Evolutionary conservation across 2,113 vertebrate genomes (phyloP).

Genomic region (Willisornis vidua): DNA sequence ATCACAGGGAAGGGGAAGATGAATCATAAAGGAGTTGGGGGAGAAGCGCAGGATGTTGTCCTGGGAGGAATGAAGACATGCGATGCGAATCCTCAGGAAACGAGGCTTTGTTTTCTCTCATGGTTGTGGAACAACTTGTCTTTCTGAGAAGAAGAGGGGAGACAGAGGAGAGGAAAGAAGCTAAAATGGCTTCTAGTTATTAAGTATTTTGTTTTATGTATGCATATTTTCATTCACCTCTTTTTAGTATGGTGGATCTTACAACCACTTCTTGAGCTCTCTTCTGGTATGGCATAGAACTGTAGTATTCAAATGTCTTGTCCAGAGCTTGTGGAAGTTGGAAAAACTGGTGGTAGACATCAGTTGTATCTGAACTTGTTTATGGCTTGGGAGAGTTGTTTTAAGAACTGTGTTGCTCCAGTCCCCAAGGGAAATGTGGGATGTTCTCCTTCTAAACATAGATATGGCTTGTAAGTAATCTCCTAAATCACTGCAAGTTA

Average conservation of each 20-base stretch:
- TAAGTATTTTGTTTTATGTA: not conserved
- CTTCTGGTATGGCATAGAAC: not conserved
- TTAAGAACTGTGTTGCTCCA: not conserved
- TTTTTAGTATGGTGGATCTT: not conserved
- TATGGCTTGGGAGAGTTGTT: not conserved
- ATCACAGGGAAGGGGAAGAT: slow-evolving; percentile 60
- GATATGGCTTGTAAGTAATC: not conserved
- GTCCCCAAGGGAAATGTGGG: not conserved
- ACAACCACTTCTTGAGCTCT: not conserved
- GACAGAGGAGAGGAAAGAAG: not conserved
- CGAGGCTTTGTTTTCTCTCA: slow-evolving; percentile 47
- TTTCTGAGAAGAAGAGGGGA: not conserved
- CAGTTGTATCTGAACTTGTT: not conserved
- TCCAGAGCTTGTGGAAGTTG: not conserved
- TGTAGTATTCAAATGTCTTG: not conserved
- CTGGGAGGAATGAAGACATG: slow-evolving; percentile 48
- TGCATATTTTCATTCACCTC: not conserved
- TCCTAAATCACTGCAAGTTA: not conserved
- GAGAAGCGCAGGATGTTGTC: slow-evolving; percentile 62
- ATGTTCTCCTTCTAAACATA: slow-evolving; percentile 5
- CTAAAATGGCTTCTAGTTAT: not conserved
- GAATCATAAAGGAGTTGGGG: slow-evolving; percentile 63
- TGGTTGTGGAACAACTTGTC: not conserved
- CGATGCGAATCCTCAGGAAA: slow-evolving; percentile 41
- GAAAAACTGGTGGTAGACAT: not conserved